Percentiles rank a stretch among this genome's conserved stretches.
Conservation (phyloP, 2,888 invertebrate genomes). For the Ormyrus pomaceus region DNA sequence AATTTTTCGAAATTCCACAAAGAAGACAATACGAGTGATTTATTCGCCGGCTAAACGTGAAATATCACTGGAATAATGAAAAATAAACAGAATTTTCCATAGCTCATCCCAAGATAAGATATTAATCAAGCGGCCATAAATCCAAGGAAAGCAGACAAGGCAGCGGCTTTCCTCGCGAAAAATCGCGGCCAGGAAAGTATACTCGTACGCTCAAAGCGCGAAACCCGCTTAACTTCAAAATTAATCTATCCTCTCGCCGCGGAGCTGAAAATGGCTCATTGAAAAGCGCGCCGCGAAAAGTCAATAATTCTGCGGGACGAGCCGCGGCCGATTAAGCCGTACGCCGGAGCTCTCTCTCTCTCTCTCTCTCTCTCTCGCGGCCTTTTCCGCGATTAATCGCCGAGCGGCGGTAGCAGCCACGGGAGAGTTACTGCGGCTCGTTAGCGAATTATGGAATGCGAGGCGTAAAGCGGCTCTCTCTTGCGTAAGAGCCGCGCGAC, state of each 20-base stretch:
- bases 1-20: too few species aligned
- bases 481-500: not conserved
- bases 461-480: not conserved
- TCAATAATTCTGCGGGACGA: too few species aligned
- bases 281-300: too few species aligned
- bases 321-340: not conserved
- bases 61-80: too few species aligned
- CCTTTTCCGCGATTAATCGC: constrained; percentile 4
- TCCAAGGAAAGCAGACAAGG: not conserved
- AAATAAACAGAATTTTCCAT: too few species aligned
- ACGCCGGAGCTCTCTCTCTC: too few species aligned
- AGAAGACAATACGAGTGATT: too few species aligned
- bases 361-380: not conserved
- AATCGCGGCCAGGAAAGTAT: too few species aligned
- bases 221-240: too few species aligned
- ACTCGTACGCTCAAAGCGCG: not conserved
- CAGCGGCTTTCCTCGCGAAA: not conserved
- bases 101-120: not conserved
- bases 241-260: not conserved
- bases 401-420: not conserved
- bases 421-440: not conserved
- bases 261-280: not conserved
- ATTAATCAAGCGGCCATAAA: not conserved
- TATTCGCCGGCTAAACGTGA: too few species aligned
- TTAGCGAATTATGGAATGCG: constrained; percentile 9